These are phyloP conservation scores for Orthosia incerta DNA, from an alignment of 2,888 invertebrate species.

Conservation along the genomic window DNA sequence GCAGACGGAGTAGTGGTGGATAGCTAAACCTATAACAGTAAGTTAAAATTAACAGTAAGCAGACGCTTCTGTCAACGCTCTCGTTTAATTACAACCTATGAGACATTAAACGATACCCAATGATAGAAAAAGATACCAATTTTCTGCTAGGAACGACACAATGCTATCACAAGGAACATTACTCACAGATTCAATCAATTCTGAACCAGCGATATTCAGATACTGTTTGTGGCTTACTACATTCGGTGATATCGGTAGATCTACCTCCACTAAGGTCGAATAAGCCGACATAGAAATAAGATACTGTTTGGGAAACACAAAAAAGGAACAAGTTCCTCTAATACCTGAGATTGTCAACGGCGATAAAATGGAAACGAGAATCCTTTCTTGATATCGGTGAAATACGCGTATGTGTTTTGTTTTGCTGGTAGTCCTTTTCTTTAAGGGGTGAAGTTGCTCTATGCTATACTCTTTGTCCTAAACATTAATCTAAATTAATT, in stretches of 20 bases:
- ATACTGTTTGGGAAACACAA: conserved; percentile 62
- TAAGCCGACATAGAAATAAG: conserved; percentile 59
- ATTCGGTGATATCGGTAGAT: conserved; percentile 48
- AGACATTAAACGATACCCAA: background rate
- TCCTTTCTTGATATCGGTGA: conserved; percentile 64
- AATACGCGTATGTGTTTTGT: conserved; percentile 53
- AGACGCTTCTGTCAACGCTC: background rate
- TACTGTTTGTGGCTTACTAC: conserved; percentile 25
- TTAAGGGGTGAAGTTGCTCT: conserved; percentile 4
- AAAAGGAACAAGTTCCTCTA: conserved; percentile 63
- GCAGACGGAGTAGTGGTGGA: no score
- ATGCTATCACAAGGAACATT: background rate
- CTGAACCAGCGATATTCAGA: conserved; percentile 37
- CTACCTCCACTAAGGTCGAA: conserved; percentile 48
- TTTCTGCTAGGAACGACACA: background rate
- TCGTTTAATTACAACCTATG: background rate
- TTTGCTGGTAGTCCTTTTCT: conserved; percentile 28
- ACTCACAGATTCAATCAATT: conserved; percentile 34
- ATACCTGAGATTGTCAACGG: conserved; percentile 66
- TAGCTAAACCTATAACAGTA: no score
- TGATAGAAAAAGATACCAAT: background rate
- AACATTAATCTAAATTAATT: conserved; percentile 4
- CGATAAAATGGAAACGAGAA: conserved; percentile 64
- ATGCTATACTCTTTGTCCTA: background rate
- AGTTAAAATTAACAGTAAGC: background rate